phyloP scores from a whole-genome alignment of 2,797 vertebrate species.

The Acrocephalus scirpaceus region DNA sequence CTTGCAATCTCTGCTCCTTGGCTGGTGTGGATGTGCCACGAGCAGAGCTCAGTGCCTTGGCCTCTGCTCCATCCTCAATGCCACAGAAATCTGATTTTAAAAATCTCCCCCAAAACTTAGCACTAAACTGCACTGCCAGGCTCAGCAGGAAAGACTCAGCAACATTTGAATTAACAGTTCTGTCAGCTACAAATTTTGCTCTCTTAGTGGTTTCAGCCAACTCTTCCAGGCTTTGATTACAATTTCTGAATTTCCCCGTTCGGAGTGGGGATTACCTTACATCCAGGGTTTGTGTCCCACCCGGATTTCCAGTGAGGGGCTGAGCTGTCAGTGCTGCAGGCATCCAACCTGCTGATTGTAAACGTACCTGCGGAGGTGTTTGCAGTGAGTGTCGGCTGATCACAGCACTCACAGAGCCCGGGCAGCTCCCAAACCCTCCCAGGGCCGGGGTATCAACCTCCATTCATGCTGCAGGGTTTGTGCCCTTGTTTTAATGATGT shows the following conservation, averaged over 20 bases:
- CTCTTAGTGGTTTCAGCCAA: background rate
- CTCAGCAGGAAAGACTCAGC: background rate
- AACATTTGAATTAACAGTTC: background rate
- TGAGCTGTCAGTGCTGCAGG: background rate
- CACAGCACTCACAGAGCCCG: background rate
- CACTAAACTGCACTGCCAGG: background rate
- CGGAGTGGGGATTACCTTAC: background rate
- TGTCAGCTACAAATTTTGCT: background rate
- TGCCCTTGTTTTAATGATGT: background rate
- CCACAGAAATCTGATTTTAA: background rate
- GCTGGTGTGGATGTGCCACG: accelerated
- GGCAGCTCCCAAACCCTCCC: background rate
- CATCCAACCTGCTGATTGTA: background rate
- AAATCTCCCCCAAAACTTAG: background rate
- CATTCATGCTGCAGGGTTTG: background rate
- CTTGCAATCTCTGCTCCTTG: background rate
- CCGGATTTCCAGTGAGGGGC: background rate
- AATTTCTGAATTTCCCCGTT: background rate
- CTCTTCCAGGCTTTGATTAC: background rate
- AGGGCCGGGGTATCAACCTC: background rate
- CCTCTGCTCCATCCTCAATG: background rate
- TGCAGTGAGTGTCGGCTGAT: background rate
- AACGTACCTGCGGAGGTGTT: background rate
- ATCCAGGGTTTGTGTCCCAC: background rate
- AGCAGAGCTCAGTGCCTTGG: background rate